phyloP scores from a whole-genome alignment of 2,888 invertebrate species.

The Heliothis peltigera region DNA sequence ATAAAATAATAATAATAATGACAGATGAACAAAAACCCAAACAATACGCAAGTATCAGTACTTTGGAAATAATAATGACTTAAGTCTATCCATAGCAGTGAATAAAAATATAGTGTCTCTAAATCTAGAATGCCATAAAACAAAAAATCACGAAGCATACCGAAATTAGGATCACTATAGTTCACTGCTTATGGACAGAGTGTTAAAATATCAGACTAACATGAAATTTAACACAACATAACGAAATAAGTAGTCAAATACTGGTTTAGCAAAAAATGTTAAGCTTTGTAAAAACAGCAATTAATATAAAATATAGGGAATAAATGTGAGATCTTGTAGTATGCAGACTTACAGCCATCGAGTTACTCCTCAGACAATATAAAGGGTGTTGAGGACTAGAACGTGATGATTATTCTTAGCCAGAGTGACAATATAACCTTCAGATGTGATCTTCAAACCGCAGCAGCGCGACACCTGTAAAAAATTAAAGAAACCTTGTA shows the following conservation, averaged over 20 bases:
- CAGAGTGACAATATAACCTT: constrained; percentile 98
- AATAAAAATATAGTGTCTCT: constrained; percentile 73
- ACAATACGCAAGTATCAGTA: constrained; percentile 85
- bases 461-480: constrained; percentile 99
- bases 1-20: constrained; percentile 78
- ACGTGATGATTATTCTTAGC: constrained; percentile 99
- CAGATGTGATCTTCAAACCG: constrained; percentile 98
- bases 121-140: constrained; percentile 78
- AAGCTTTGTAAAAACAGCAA: constrained; percentile 89
- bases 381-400: constrained; percentile 97
- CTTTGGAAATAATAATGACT: constrained; percentile 88
- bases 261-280: constrained; percentile 89
- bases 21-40: constrained; percentile 82
- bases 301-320: constrained; percentile 89
- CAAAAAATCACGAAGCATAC: constrained; percentile 77
- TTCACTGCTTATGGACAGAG: constrained; percentile 82
- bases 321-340: constrained; percentile 90
- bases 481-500: constrained; percentile 5
- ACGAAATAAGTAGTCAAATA: constrained; percentile 88
- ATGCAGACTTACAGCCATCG: constrained; percentile 90
- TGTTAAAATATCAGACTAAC: constrained; percentile 84
- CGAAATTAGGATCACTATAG: constrained; percentile 73
- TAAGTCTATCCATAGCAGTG: constrained; percentile 83
- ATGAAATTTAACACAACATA: constrained; percentile 87
- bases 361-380: constrained; percentile 94